Base-by-base conservation (phyloP, 2,797 vertebrate genomes). In the Enteromius viviparus region DNA sequence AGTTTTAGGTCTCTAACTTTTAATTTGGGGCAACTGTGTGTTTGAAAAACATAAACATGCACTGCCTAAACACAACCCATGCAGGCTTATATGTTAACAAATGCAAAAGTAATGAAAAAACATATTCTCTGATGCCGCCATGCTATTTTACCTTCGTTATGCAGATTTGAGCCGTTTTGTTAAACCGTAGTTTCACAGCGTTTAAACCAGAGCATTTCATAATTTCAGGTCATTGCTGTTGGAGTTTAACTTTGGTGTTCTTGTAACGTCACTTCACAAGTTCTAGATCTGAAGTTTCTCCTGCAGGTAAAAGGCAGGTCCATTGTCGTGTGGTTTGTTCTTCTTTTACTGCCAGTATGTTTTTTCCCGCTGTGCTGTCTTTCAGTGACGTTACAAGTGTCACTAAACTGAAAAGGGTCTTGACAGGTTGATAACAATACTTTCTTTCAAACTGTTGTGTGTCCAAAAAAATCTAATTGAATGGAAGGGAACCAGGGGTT, bases 341-440 rank as follows among this genome's bases (percentile, higher is more conserved):
- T 49, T 37, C 2, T n/a, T 21, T 47, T 58, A 8, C 26, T 76
- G 15, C 3, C 42, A 74, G 15, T 71, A 45, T 76, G 4, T 55
- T 15, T 4, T 14, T 11, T 66, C 40, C 42, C 10, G 0, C 45
- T 76, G 60, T n/a, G 21, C 80, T 76, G 45, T 58, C 9, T 42
- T 34, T 60, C 23, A 17, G 14, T 72, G 58, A 74, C 34, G 58
- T 71, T 69, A 53, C 42, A 78, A 66, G 21, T 23, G 76, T 80
- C 81, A 53, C 49, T 68, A 71, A 69, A 74, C 76, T 62, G 47
- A 85, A 86, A 68, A 40, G 17, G n/a, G 37, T 17, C 42, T 72
- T 70, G 86, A 81, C 85, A 81, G 58, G 45, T 49, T 85, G 81
- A 62, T 78, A 85, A 87, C 83, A 86, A 71, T 49, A 74, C 51